Conservation (phyloP, 2,113 vertebrate genomes). For the Craseonycteris thonglongyai region DNA sequence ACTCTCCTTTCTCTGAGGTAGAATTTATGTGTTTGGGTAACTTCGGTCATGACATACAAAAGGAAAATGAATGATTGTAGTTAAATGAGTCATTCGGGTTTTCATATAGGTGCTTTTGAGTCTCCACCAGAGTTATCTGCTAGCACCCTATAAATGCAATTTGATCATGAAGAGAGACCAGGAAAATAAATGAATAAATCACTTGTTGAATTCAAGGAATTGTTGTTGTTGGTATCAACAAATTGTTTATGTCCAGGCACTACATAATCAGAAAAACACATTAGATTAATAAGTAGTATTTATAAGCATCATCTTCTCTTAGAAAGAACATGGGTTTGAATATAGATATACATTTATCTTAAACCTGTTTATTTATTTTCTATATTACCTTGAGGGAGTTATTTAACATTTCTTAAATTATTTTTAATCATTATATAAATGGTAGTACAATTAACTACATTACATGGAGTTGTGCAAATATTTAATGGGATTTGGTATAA, state of each 20-base stretch:
- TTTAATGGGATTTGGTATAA: neutral
- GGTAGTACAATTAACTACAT: neutral
- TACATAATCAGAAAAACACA: neutral
- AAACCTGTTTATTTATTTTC: neutral
- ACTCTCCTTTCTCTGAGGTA: neutral
- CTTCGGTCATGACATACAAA: neutral
- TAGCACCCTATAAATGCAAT: neutral
- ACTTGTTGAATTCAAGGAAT: neutral
- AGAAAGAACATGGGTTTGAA: neutral
- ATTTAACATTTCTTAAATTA: neutral
- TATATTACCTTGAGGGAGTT: neutral
- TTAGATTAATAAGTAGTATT: neutral
- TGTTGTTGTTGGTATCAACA: neutral
- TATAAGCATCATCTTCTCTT: neutral
- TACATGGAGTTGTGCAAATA: neutral
- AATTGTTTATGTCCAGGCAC: neutral
- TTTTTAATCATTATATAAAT: neutral
- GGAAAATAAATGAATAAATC: neutral
- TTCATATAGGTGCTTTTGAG: neutral
- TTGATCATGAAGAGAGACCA: neutral
- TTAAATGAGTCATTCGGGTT: neutral
- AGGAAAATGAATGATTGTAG: neutral
- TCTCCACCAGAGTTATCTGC: neutral
- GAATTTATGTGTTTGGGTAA: neutral
- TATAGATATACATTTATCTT: neutral